Conservation (phyloP, 2,888 invertebrate species). For the Polyploca ridens region DNA sequence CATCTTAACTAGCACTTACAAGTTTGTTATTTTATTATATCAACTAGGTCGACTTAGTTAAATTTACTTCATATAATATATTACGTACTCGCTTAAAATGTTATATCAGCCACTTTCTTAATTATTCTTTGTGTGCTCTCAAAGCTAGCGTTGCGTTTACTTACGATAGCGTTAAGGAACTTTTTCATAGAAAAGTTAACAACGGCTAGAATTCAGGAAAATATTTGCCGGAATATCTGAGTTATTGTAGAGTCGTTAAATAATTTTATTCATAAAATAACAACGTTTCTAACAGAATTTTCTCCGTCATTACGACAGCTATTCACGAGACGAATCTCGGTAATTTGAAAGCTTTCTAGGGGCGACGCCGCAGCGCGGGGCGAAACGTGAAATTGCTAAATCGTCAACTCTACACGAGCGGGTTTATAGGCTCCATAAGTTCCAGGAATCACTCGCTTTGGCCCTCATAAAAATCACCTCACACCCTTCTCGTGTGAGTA, state of each 20-base stretch:
- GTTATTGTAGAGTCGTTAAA: constrained; percentile 53
- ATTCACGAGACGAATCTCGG: constrained; percentile 69
- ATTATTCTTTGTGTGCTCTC: background rate
- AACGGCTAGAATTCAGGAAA: background rate
- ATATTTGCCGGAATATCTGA: constrained; percentile 17
- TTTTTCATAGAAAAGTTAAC: background rate
- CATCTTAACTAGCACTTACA: background rate
- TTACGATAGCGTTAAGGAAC: background rate
- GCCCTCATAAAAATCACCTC: constrained; percentile 75
- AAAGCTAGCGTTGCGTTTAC: background rate
- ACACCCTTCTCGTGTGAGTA: constrained; percentile 45
- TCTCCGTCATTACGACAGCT: constrained; percentile 65
- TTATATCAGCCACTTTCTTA: background rate
- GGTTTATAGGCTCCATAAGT: constrained; percentile 78
- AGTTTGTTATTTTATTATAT: constrained; percentile 6
- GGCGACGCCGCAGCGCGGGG: constrained; percentile 42
- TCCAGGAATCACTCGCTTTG: constrained; percentile 67
- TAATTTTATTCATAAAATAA: constrained; percentile 62
- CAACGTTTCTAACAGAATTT: constrained; percentile 58
- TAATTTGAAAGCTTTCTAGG: constrained; percentile 73
- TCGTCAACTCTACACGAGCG: constrained; percentile 70
- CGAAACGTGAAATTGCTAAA: constrained; percentile 65
- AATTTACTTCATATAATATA: background rate
- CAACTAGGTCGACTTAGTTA: background rate
- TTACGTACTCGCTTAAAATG: constrained; percentile 2